Conservation (phyloP, 2,113 vertebrate species). For the Perca schrenkii region DNA sequence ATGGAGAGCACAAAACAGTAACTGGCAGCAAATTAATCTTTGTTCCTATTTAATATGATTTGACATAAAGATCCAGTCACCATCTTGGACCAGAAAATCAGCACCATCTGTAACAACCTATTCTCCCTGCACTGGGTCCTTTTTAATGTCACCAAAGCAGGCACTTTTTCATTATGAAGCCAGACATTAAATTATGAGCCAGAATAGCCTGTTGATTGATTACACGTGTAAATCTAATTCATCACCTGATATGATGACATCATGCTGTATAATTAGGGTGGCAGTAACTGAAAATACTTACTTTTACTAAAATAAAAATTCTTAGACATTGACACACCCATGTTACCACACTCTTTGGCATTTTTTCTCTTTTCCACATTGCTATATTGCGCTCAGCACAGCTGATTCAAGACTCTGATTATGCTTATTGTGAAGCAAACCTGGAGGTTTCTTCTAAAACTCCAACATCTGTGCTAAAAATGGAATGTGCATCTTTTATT, state of each 20-base stretch:
- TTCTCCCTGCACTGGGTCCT: not conserved
- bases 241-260: slow-evolving; percentile 28
- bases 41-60: not conserved
- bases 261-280: slow-evolving; percentile 16
- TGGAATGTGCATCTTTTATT: not conserved
- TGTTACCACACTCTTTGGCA: not conserved
- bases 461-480: not conserved
- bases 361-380: not conserved
- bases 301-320: not conserved
- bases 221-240: slow-evolving; percentile 9
- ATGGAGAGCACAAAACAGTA: not conserved
- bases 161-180: slow-evolving; percentile 14
- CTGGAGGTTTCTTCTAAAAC: not conserved
- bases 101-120: not conserved
- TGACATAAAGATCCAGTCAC: not conserved
- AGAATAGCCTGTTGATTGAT: slow-evolving; percentile 31
- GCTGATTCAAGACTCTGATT: not conserved
- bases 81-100: slow-evolving; percentile 1
- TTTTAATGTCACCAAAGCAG: slow-evolving; percentile 13
- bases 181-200: slow-evolving; percentile 21
- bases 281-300: not conserved
- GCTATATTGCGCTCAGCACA: no score
- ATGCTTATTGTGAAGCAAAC: not conserved
- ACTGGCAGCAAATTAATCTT: not conserved
- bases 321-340: not conserved